phyloP scores from a whole-genome alignment of 2,113 vertebrate species.

The Athene cunicularia region DNA sequence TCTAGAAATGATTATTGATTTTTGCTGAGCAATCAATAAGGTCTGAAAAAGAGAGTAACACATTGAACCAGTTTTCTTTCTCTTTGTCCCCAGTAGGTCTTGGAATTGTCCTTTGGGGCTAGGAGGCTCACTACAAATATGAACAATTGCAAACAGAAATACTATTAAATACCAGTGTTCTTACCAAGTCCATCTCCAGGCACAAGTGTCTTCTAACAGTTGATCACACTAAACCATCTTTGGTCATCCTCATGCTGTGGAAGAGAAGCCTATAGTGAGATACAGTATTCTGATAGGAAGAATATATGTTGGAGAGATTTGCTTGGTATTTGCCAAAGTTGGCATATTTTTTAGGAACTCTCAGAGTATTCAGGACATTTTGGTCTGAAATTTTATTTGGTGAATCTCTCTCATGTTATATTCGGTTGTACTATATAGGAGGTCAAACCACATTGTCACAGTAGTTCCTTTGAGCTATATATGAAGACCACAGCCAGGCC shows the following conservation, averaged over 20 bases:
- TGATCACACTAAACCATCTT: slow-evolving; percentile 49
- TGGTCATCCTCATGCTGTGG: slow-evolving; percentile 72
- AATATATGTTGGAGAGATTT: background rate
- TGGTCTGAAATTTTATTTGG: background rate
- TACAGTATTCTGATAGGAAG: background rate
- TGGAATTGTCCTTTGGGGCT: background rate
- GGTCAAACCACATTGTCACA: background rate
- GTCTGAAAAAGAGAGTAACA: background rate
- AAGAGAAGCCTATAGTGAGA: background rate
- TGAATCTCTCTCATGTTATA: background rate
- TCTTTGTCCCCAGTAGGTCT: background rate
- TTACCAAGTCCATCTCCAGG: slow-evolving; percentile 70
- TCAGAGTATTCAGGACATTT: background rate
- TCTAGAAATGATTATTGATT: background rate
- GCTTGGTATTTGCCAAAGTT: slow-evolving; percentile 14
- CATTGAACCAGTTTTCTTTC: background rate
- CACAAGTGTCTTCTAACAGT: slow-evolving; percentile 45
- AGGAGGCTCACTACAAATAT: background rate
- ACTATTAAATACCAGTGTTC: background rate
- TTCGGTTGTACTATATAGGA: background rate
- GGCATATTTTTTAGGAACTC: background rate
- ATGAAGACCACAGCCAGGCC: background rate
- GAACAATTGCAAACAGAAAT: background rate
- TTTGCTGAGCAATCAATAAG: background rate
- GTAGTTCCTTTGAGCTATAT: background rate